phyloP scores from a whole-genome alignment of 2,113 vertebrate species.

The Rhagologus leucostigma region DNA sequence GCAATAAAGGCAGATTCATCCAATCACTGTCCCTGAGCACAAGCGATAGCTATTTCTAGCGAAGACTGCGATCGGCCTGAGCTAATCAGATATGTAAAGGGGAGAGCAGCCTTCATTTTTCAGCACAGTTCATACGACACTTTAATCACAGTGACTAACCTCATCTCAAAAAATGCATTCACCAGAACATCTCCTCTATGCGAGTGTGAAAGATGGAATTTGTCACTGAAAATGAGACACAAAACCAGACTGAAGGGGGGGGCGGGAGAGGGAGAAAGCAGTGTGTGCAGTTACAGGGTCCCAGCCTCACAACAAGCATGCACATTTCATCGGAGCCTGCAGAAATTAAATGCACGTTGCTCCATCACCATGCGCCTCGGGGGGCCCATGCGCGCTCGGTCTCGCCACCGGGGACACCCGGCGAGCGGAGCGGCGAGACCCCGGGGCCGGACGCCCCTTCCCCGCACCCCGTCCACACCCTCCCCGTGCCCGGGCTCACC shows the following conservation, averaged over 20 bases:
- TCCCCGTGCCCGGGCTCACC: conserved; percentile 53
- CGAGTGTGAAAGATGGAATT: not conserved
- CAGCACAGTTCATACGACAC: not conserved
- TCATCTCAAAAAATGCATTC: not conserved
- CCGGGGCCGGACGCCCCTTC: not conserved
- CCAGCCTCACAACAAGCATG: not conserved
- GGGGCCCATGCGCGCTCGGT: not conserved
- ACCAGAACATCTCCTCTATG: not conserved
- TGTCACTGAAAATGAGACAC: not conserved
- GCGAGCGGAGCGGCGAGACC: not conserved
- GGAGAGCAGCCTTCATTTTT: not conserved
- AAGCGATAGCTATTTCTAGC: not conserved
- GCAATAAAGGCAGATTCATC: not conserved
- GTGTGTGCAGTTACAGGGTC: not conserved
- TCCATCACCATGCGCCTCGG: not conserved
- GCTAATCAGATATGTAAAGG: not conserved
- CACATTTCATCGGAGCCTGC: not conserved
- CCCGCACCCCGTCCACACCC: not conserved
- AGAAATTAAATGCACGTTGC: not conserved
- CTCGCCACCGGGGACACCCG: not conserved
- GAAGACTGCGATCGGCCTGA: not conserved
- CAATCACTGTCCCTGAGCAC: not conserved
- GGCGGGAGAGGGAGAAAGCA: not conserved
- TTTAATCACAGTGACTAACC: not conserved
- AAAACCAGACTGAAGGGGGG: not conserved